Conservation (phyloP, 2,888 invertebrate species). For the Erannis defoliaria region DNA sequence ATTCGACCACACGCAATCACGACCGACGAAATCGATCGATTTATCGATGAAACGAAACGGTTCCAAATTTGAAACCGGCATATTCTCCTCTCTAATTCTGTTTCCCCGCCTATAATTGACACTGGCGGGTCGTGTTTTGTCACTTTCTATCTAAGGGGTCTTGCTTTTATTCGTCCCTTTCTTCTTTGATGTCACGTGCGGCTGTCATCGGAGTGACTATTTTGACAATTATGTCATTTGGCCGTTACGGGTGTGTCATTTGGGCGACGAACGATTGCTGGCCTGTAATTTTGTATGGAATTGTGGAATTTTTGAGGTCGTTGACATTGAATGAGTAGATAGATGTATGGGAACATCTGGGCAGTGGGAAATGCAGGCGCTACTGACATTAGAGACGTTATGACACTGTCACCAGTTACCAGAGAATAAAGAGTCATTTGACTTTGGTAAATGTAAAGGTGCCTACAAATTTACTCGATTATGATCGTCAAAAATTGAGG, state of each 20-base stretch:
- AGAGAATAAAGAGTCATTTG: background rate
- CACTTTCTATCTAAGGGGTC: slow-evolving; percentile 50
- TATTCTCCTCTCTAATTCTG: slow-evolving; percentile 82
- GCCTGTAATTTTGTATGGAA: slow-evolving; percentile 83
- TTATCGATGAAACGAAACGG: slow-evolving; percentile 85
- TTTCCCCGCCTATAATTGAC: slow-evolving; percentile 86
- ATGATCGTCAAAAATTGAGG: too few relatives aligned
- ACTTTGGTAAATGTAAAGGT: too few relatives aligned
- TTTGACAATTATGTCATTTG: slow-evolving; percentile 87
- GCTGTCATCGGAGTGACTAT: slow-evolving; percentile 82
- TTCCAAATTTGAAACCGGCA: slow-evolving; percentile 84
- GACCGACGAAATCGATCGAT: slow-evolving; percentile 79
- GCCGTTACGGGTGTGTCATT: slow-evolving; percentile 84
- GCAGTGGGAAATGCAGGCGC: slow-evolving; percentile 54
- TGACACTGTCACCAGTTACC: slow-evolving; percentile 4
- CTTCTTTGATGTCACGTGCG: slow-evolving; percentile 80
- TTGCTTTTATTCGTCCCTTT: slow-evolving; percentile 58
- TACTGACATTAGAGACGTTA: slow-evolving; percentile 17
- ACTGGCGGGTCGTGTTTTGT: slow-evolving; percentile 75
- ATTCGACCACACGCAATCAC: slow-evolving; percentile 83
- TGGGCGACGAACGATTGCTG: slow-evolving; percentile 82
- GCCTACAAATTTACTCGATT: background rate
- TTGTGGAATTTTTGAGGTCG: slow-evolving; percentile 78
- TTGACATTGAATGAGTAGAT: slow-evolving; percentile 69
- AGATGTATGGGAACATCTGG: slow-evolving; percentile 81